phyloP scores from a whole-genome alignment of 2,888 invertebrate genomes.

The Callimorpha dominula region DNA sequence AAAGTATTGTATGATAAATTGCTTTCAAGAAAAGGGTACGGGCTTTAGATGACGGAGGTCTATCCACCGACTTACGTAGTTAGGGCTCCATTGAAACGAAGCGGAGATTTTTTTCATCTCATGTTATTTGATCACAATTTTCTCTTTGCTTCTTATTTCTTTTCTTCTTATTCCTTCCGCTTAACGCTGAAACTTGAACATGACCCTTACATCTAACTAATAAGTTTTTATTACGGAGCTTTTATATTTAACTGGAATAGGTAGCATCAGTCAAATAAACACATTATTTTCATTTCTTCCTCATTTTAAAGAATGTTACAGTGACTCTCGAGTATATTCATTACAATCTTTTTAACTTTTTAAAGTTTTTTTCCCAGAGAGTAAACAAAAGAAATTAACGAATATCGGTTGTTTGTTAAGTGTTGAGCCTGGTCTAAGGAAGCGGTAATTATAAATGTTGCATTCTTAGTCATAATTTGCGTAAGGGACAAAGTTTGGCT shows the following conservation, averaged over 20 bases:
- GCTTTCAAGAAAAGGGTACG: slow-evolving; percentile 14
- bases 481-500: too few relatives aligned
- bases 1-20: slow-evolving; percentile 22
- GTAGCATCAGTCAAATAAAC: slow-evolving; percentile 6
- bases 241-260: slow-evolving; percentile 12
- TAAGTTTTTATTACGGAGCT: slow-evolving; percentile 23
- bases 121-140: neutral
- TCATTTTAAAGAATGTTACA: neutral
- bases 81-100: neutral
- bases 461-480: too few relatives aligned
- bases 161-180: neutral
- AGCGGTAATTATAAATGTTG: too few relatives aligned
- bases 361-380: too few relatives aligned
- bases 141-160: neutral
- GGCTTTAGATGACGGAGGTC: slow-evolving; percentile 21
- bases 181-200: slow-evolving; percentile 4
- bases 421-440: too few relatives aligned
- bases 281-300: neutral
- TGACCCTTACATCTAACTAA: slow-evolving; percentile 14
- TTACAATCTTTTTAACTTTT: too few relatives aligned
- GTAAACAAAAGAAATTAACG: too few relatives aligned
- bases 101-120: neutral
- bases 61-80: slow-evolving; percentile 9
- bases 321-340: too few relatives aligned
- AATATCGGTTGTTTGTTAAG: too few relatives aligned